phyloP scores from a whole-genome alignment of 2,113 vertebrate genomes.

The Pterocles gutturalis region DNA sequence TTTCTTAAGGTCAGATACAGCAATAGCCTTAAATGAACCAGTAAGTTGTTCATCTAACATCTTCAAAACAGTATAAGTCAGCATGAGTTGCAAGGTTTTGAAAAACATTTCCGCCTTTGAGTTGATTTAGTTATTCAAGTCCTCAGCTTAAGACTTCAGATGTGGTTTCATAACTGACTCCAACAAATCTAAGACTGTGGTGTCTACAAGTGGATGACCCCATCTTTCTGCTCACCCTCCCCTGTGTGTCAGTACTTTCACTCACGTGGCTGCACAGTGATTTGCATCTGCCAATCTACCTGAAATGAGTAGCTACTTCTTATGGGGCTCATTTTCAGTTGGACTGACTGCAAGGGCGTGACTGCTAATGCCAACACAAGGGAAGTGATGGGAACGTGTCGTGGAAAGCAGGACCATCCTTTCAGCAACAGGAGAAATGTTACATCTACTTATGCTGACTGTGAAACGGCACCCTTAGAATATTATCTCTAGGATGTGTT shows the following conservation, averaged over 20 bases:
- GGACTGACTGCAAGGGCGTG: background rate
- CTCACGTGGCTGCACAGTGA: fast-evolving
- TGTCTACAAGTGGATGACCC: background rate
- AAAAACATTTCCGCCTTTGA: background rate
- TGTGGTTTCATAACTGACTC: background rate
- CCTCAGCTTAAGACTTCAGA: background rate
- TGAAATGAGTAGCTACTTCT: background rate
- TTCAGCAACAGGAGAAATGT: background rate
- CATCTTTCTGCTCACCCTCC: background rate
- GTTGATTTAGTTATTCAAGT: background rate
- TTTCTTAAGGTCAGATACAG: background rate
- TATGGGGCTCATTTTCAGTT: background rate
- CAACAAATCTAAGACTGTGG: background rate
- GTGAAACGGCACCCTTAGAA: background rate
- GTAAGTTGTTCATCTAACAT: background rate
- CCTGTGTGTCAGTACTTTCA: background rate
- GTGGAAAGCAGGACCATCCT: background rate
- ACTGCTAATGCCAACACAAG: background rate
- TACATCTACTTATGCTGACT: background rate
- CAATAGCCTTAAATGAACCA: background rate
- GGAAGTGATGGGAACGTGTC: background rate
- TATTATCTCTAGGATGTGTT: background rate
- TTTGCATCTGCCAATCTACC: background rate
- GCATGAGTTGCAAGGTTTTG: background rate
- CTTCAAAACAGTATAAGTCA: background rate